phyloP scores from a whole-genome alignment of 1,140 invertebrate species.

The Anoplolepis gracilipes region DNA sequence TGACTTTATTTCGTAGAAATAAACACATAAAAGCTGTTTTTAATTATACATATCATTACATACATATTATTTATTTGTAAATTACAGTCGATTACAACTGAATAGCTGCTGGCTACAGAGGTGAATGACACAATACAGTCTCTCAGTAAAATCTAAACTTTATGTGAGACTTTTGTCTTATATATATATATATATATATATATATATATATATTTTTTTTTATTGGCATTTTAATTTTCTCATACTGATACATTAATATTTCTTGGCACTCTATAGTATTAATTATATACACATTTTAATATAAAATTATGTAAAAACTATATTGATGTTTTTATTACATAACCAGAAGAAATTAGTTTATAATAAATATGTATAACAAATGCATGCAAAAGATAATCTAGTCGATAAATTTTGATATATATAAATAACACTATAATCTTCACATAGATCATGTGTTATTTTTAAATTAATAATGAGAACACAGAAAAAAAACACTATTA shows the following conservation, averaged over 20 bases:
- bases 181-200: too few relatives aligned
- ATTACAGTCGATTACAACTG: background rate
- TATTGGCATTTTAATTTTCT: too few relatives aligned
- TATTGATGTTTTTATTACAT: background rate
- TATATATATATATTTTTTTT: too few relatives aligned
- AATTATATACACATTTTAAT: too few relatives aligned
- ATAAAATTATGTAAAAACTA: too few relatives aligned
- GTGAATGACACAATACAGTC: background rate
- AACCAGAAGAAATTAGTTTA: background rate
- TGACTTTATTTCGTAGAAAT: background rate
- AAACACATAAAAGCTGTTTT: background rate
- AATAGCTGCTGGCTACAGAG: background rate
- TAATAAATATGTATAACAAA: background rate
- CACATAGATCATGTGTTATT: background rate
- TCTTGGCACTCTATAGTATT: too few relatives aligned
- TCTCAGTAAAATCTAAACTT: conserved; percentile 12
- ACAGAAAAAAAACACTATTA: background rate
- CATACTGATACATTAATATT: too few relatives aligned
- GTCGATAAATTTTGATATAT: background rate
- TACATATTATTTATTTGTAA: background rate
- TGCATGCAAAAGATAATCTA: background rate
- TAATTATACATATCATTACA: background rate
- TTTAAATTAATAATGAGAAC: background rate
- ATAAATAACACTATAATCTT: background rate
- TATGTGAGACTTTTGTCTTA: background rate